These are phyloP conservation scores for Chaunax sp. DNA, from an alignment of 2,797 vertebrate genomes.

Conservation along the genomic window DNA sequence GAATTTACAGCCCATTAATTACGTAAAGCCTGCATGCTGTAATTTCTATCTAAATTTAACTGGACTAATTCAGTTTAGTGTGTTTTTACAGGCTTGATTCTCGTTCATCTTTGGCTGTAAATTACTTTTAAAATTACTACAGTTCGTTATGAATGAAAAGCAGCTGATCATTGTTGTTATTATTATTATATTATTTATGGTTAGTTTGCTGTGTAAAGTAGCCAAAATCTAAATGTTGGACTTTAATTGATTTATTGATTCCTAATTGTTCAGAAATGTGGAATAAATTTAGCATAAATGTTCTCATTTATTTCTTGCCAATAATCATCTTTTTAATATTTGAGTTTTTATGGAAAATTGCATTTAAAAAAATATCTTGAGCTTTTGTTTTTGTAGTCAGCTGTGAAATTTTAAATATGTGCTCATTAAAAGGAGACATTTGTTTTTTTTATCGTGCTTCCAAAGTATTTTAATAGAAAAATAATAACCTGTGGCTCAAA, in stretches of 20 bases:
- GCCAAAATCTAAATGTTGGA: too few species aligned
- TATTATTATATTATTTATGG: too few species aligned
- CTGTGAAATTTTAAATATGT: constrained; percentile 10
- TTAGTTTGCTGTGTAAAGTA: too few species aligned
- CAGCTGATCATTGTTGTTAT: too few species aligned
- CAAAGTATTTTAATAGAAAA: background rate
- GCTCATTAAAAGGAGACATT: too few species aligned
- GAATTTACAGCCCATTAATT: background rate
- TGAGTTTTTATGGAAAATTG: background rate
- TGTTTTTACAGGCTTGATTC: background rate
- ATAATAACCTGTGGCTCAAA: background rate
- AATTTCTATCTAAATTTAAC: background rate
- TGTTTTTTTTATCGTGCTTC: background rate
- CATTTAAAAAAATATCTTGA: background rate
- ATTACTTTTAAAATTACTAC: background rate
- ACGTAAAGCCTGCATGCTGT: too few species aligned
- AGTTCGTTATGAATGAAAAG: background rate
- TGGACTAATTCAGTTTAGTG: background rate
- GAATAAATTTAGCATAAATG: background rate
- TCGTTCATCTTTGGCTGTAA: background rate
- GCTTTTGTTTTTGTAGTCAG: background rate
- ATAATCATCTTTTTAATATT: constrained; percentile 6
- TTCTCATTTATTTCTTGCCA: background rate
- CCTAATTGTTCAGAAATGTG: background rate
- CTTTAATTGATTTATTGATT: background rate